Evolutionary conservation across 1,140 invertebrate species (phyloP), one percentile per base, ranked within the genome.

Genomic region (Tetragnatha versicolor): DNA sequence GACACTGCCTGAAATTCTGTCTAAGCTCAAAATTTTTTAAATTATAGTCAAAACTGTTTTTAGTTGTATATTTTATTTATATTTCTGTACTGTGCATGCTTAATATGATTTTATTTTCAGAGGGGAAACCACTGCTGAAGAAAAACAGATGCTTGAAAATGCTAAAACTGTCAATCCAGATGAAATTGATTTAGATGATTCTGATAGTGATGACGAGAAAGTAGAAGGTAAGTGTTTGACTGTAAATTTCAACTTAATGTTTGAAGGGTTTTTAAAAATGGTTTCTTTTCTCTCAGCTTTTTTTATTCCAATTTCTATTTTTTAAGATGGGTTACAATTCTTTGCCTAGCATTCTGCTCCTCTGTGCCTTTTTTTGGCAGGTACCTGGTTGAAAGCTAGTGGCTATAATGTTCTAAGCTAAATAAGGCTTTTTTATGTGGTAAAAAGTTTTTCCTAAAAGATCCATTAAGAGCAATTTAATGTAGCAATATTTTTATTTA

Each of bases 151-250:
- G 33, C 33, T 89, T 89, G 76, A 90, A 2, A 86, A 65, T 42
- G 20, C 39, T 29, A 10, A 88, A 81, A 91, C 94, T 1, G 88
- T 91, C 39, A 98, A 98, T 90, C 96, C 96, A 20, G 96, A 97
- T 87, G 95, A 98, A 87, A 97, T 98, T 84, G 89, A 96, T 84
- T 93, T 98, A 84, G 93, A 60, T 75, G 90, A 91, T 79, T 87
- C 88, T 70, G 91, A 93, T 47, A 91, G 91, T 25, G 91, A 92
- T 51, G 90, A 92, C 70, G 89, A 90, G 9, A 88, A 88, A 42
- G 87, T 89, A 58, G 87, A 89, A 84, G 86, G 85, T 86, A 65
- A 69, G 78, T 55, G 51, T 37, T 49, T 0, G n/a, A 25, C 25
- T 39, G n/a, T n/a, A n/a, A n/a, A n/a, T n/a, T n/a, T n/a, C n/a